These are phyloP conservation scores for Parus major DNA, from an alignment of 2,113 vertebrate genomes.

Conservation along the genomic window DNA sequence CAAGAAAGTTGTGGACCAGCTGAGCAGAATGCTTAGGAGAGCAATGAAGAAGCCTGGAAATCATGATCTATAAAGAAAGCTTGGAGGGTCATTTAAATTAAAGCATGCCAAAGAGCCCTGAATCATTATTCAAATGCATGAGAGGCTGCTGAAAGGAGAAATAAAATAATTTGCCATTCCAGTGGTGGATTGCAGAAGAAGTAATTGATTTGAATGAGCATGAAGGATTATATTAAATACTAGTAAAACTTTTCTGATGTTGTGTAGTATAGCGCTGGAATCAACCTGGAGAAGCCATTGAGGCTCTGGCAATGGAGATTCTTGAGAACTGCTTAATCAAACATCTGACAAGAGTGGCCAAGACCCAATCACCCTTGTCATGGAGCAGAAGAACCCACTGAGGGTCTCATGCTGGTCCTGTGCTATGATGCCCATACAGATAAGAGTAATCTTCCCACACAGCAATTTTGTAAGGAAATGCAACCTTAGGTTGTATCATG, in stretches of 20 bases:
- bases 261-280: neutral
- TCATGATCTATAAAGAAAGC: neutral
- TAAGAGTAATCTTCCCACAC: neutral
- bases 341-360: neutral
- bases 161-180: neutral
- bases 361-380: neutral
- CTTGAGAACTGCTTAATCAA: neutral
- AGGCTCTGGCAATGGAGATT: neutral
- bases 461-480: neutral
- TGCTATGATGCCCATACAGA: neutral
- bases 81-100: neutral
- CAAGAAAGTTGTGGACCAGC: neutral
- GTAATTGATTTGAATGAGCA: neutral
- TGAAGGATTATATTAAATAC: neutral
- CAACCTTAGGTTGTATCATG: neutral
- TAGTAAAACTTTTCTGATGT: neutral
- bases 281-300: neutral
- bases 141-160: neutral
- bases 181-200: neutral
- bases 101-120: neutral
- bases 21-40: neutral
- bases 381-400: neutral
- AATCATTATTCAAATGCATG: neutral
- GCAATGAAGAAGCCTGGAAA: neutral
- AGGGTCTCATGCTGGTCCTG: neutral